Percentiles rank a stretch among this genome's conserved stretches.
Evolutionary conservation across 2,888 invertebrate genomes (phyloP).

Genomic region (Rhodophaea formosa): DNA sequence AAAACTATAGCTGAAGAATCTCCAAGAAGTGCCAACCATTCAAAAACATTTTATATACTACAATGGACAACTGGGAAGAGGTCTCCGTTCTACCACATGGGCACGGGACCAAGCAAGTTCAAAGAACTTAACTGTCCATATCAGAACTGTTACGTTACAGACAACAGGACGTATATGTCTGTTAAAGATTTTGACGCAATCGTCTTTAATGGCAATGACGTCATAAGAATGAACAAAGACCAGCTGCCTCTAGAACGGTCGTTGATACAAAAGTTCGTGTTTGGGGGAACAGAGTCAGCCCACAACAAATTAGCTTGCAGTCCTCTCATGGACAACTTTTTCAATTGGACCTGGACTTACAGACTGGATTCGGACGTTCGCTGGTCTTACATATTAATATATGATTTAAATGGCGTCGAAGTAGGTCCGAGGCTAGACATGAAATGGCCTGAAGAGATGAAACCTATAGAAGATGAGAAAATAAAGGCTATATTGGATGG

Average conservation of each 20-base stretch:
- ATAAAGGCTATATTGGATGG: slow-evolving; percentile 30
- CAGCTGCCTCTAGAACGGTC: slow-evolving; percentile 44
- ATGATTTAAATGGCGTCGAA: slow-evolving; percentile 41
- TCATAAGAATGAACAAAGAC: slow-evolving; percentile 26
- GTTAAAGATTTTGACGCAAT: slow-evolving; percentile 54
- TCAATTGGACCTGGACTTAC: slow-evolving; percentile 72
- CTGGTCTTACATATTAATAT: slow-evolving; percentile 60
- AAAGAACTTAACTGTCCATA: slow-evolving; percentile 46
- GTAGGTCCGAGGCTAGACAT: slow-evolving; percentile 55
- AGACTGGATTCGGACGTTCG: slow-evolving; percentile 53
- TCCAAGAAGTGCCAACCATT: background rate
- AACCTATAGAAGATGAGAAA: slow-evolving; percentile 37
- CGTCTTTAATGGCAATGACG: slow-evolving; percentile 52
- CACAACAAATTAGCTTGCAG: slow-evolving; percentile 53
- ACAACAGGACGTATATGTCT: slow-evolving; percentile 35
- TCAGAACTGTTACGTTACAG: slow-evolving; percentile 57
- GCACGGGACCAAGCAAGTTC: slow-evolving; percentile 47
- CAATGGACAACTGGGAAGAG: slow-evolving; percentile 49
- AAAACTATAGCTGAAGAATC: background rate
- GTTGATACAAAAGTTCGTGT: slow-evolving; percentile 55
- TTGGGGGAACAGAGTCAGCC: slow-evolving; percentile 58
- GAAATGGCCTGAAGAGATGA: slow-evolving; percentile 52
- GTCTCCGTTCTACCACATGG: slow-evolving; percentile 53
- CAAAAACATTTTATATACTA: slow-evolving; percentile 50
- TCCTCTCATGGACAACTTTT: slow-evolving; percentile 44